Conservation (phyloP, 1,140 invertebrate genomes). For the Andrena cerasifolii region DNA sequence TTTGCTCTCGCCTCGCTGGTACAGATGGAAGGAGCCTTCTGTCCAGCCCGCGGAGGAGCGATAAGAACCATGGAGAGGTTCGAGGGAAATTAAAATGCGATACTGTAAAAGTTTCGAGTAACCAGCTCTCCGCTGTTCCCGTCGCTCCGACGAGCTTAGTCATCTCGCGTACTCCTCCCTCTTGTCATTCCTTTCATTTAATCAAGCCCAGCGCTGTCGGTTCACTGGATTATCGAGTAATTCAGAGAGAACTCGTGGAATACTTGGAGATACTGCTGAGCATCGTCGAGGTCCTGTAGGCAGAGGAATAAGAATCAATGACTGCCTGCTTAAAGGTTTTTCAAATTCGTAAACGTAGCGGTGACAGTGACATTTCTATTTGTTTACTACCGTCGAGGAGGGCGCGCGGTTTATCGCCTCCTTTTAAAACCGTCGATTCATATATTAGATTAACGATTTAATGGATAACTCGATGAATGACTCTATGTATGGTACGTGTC, state of each 20-base stretch:
- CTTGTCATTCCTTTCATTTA: background rate
- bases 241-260: too few species aligned
- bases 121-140: background rate
- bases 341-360: too few species aligned
- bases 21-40: background rate
- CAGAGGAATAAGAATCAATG: too few species aligned
- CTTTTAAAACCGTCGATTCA: constrained; percentile 62
- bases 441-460: constrained; percentile 78
- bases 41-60: too few species aligned
- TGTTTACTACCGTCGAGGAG: constrained; percentile 28
- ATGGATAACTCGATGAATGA: constrained; percentile 78
- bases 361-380: constrained; percentile 19
- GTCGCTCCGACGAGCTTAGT: background rate
- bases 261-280: too few species aligned
- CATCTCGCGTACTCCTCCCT: too few species aligned
- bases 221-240: too few species aligned
- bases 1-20: background rate
- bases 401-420: constrained; percentile 26
- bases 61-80: background rate
- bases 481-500: constrained; percentile 73
- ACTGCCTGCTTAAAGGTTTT: background rate
- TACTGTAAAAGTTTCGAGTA: background rate
- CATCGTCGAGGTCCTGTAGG: too few species aligned
- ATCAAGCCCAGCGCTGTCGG: too few species aligned
- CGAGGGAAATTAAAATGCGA: constrained; percentile 14